Evolutionary conservation across 64 coral and sea anemone genomes (phyloP), one percentile per base, ranked within the genome.

Genomic region (Montipora cactus): DNA sequence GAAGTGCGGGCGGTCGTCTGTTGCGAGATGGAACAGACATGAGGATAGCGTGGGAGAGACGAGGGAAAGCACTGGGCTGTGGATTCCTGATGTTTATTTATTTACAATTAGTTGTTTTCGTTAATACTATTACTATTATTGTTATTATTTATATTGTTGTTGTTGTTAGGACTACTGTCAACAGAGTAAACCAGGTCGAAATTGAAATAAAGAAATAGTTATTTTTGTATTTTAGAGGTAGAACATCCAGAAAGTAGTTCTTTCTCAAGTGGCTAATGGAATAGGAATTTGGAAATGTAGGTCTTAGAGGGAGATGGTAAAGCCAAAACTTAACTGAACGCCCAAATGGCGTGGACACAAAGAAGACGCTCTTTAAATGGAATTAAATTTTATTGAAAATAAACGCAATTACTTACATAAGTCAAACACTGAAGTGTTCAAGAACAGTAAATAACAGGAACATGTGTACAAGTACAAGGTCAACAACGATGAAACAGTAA

Each of bases 151-250:
- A 2, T 37, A 2, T 37, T 37, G 1, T 37, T 37, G 37, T 37
- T 37, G 37, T 37, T 37, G 37, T 37, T 37, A 37, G 2, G 37
- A 37, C 37, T 37, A 37, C 37, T 37, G 37, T 37, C 37, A 37
- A 37, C 37, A 37, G 37, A 37, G 37, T 2, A 37, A 37, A 37
- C 37, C 37, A 2, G 37, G 37, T 37, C 37, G 37, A 37, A 37
- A 37, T 37, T 37, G 37, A 37, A 37, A 37, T 37, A 37, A 37
- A 37, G 37, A 37, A 37, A 37, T 37, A 37, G 13, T 0, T 64
- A 64, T 64, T 64, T 64, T 64, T 64, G 61, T 64, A 64, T 64
- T 64, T 64, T 64, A 64, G 61, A 64, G 61, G 61, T 64, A 64
- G 61, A 64, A 64, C 61, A 64, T 64, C 8, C 61, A 64, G 61